Evolutionary conservation across 1,140 invertebrate species (phyloP).

Genomic region (Camponotus vicinus): DNA sequence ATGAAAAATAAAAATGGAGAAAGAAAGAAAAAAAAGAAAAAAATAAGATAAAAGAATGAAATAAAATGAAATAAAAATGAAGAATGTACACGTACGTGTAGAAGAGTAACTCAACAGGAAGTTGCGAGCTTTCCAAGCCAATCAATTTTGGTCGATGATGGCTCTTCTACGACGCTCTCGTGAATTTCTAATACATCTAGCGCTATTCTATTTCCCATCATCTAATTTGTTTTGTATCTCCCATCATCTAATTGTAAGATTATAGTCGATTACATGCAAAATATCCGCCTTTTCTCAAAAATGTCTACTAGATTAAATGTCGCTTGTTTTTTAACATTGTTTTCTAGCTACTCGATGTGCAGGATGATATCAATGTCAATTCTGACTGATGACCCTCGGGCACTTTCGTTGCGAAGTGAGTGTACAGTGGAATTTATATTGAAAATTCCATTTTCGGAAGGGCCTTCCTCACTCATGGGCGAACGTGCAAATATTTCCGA

Average conservation of each 20-base stretch:
- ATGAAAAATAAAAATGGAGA: neutral
- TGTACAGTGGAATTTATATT: slow-evolving; percentile 51
- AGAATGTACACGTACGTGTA: neutral
- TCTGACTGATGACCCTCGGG: slow-evolving; percentile 34
- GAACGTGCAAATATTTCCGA: slow-evolving; percentile 56
- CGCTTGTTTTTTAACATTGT: slow-evolving; percentile 11
- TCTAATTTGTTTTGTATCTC: too few species aligned
- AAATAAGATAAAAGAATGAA: neutral
- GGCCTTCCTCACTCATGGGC: slow-evolving; percentile 2
- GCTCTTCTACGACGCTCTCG: neutral
- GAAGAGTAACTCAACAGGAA: slow-evolving; percentile 13
- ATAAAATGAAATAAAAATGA: neutral
- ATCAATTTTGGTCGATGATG: neutral
- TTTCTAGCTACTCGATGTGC: slow-evolving; percentile 14
- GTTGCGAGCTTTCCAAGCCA: neutral
- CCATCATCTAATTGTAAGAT: neutral
- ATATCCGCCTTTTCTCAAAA: neutral
- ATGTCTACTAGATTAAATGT: slow-evolving; percentile 17
- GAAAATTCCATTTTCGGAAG: slow-evolving; percentile 57
- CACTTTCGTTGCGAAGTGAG: slow-evolving; percentile 8
- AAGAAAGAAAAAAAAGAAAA: neutral
- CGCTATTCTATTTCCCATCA: neutral
- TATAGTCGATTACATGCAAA: neutral
- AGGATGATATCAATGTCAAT: slow-evolving; percentile 45
- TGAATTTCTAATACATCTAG: slow-evolving; percentile 9